These are phyloP conservation scores for Phenacoccus solenopsis DNA, from an alignment of 1,140 invertebrate genomes.

Conservation along the genomic window DNA sequence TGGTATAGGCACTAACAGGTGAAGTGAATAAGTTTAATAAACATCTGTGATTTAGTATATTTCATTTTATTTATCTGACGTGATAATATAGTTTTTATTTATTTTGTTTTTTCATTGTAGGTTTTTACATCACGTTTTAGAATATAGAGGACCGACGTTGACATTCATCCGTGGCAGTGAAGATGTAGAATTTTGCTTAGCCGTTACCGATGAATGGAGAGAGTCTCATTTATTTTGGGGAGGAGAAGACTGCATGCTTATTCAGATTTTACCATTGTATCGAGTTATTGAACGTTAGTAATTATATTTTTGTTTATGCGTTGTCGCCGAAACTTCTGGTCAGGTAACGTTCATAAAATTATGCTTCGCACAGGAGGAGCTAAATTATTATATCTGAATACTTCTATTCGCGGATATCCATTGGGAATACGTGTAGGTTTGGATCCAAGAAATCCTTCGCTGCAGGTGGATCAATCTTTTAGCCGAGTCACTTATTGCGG, in stretches of 20 bases:
- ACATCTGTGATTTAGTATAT: not conserved
- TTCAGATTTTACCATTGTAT: conserved; percentile 68
- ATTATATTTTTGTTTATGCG: not conserved
- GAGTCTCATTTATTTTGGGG: conserved; percentile 77
- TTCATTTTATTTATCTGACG: not conserved
- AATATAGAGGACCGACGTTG: conserved; percentile 70
- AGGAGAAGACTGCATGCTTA: conserved; percentile 54
- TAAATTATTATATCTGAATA: conserved; percentile 73
- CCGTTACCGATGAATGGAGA: conserved; percentile 66
- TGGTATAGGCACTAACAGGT: conserved; percentile 70
- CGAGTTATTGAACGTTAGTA: conserved; percentile 40
- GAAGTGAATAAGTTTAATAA: conserved; percentile 5
- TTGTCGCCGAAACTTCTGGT: not conserved
- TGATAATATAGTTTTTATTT: not conserved
- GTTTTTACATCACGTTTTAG: conserved; percentile 73
- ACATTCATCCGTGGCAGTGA: conserved; percentile 55
- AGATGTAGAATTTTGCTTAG: conserved; percentile 60
- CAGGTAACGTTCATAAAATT: not conserved
- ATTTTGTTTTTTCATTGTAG: conserved; percentile 25
- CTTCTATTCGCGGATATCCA: conserved; percentile 66
- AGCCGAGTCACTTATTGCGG: conserved; percentile 40
- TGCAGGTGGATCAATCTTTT: conserved; percentile 60
- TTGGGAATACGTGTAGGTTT: conserved; percentile 66
- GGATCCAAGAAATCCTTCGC: conserved; percentile 57
- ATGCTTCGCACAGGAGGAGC: conserved; percentile 44